phyloP scores from a whole-genome alignment of 2,888 invertebrate species.

The Tenthredo mesomela region DNA sequence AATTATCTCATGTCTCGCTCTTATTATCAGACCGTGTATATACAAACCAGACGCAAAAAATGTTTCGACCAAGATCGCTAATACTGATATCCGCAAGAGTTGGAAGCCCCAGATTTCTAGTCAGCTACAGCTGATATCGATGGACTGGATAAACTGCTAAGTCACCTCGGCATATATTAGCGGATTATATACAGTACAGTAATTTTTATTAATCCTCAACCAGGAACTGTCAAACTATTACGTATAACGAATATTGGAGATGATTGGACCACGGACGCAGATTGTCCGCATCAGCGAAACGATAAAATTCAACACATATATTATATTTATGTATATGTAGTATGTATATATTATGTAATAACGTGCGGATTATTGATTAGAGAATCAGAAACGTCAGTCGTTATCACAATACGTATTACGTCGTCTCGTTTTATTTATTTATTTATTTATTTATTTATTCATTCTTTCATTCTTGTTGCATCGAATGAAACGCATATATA shows the following conservation, averaged over 20 bases:
- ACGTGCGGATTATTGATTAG: neutral
- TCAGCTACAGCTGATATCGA: neutral
- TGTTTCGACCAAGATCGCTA: neutral
- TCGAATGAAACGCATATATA: neutral
- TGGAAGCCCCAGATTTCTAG: neutral
- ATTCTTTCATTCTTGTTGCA: neutral
- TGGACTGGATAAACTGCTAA: neutral
- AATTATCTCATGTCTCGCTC: neutral
- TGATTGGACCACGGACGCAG: too few relatives aligned
- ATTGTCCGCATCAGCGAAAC: neutral
- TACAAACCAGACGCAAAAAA: neutral
- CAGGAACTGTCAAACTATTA: neutral
- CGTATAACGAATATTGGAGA: too few relatives aligned
- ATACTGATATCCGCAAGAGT: constrained; percentile 8
- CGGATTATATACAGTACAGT: too few relatives aligned
- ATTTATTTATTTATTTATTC: neutral
- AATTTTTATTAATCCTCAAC: neutral
- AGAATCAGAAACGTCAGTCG: neutral
- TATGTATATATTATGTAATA: too few relatives aligned
- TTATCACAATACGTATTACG: neutral
- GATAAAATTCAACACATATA: neutral
- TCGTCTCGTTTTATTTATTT: neutral
- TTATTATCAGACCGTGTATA: neutral
- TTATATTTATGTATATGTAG: neutral
- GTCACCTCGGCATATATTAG: neutral